Evolutionary conservation across 1,140 invertebrate genomes (phyloP).

Genomic region (Cyphomyrmex costatus): DNA sequence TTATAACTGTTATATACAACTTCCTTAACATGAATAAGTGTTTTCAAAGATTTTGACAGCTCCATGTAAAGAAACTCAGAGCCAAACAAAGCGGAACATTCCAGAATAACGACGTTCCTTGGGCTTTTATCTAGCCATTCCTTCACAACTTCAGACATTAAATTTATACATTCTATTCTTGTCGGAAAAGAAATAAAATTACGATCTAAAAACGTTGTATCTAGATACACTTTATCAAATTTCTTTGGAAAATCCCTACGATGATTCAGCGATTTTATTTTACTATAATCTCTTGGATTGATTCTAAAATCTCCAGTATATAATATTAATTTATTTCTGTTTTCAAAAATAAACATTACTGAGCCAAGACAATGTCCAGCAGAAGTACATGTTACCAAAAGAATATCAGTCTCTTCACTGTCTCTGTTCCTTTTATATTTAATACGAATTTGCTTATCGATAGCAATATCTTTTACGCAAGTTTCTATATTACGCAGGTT

Average conservation of each 20-base stretch:
- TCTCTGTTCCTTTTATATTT: conserved; percentile 67
- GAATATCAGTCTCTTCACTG: conserved; percentile 82
- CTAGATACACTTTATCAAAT: conserved; percentile 90
- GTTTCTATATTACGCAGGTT: conserved; percentile 68
- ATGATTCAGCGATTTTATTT: conserved; percentile 87
- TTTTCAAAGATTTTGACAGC: conserved; percentile 86
- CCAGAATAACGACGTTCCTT: conserved; percentile 86
- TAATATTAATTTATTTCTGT: conserved; percentile 85
- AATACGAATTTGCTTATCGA: conserved; percentile 76
- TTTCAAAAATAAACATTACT: conserved; percentile 91
- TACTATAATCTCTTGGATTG: conserved; percentile 86
- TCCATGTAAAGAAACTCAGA: conserved; percentile 89
- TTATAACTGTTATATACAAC: conserved; percentile 81
- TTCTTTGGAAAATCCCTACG: conserved; percentile 83
- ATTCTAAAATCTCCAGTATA: conserved; percentile 92
- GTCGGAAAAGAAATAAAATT: conserved; percentile 88
- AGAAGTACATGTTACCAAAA: conserved; percentile 88
- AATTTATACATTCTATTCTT: conserved; percentile 87
- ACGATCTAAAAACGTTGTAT: conserved; percentile 90
- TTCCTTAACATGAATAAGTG: conserved; percentile 87
- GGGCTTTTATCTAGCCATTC: conserved; percentile 87
- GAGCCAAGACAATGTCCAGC: conserved; percentile 92
- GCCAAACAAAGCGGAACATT: conserved; percentile 87
- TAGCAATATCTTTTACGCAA: conserved; percentile 80
- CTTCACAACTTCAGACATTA: conserved; percentile 85